phyloP scores from a whole-genome alignment of 2,113 vertebrate genomes.

The Coregonus clupeaformis region DNA sequence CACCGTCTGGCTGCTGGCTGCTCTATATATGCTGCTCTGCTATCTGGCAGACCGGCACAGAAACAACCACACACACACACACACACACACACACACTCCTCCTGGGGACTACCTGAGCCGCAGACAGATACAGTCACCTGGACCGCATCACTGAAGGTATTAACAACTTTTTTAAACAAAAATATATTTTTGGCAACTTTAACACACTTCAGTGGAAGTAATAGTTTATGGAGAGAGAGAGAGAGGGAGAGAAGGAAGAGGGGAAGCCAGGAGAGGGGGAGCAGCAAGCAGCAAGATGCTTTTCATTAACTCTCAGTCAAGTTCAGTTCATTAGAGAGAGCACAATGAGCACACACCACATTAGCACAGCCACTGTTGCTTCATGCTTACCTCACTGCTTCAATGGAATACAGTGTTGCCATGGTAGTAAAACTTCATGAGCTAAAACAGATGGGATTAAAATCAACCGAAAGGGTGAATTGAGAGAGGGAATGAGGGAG shows the following conservation, averaged over 20 bases:
- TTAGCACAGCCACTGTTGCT: neutral
- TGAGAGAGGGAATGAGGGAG: neutral
- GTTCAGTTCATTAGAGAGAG: neutral
- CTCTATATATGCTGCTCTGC: slow-evolving; percentile 63
- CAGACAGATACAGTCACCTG: neutral
- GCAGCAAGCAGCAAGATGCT: neutral
- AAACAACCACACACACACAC: slow-evolving; percentile 6
- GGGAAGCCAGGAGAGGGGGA: neutral
- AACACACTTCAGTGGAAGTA: neutral
- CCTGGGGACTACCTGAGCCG: slow-evolving; percentile 48
- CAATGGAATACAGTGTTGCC: neutral
- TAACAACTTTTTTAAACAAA: slow-evolving; percentile 5
- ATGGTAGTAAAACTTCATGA: no score
- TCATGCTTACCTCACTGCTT: neutral
- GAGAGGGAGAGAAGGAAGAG: neutral
- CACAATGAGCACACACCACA: neutral
- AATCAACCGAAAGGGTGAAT: slow-evolving; percentile 3
- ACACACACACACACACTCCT: slow-evolving; percentile 33
- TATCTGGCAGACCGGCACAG: slow-evolving; percentile 52
- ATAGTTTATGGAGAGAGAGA: slow-evolving; percentile 5
- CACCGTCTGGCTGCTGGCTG: slow-evolving; percentile 57
- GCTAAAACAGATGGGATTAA: no score
- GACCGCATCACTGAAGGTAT: slow-evolving; percentile 56
- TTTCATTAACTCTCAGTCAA: slow-evolving; percentile 1
- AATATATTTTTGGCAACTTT: neutral